Conservation (phyloP, 2,797 vertebrate species). For the Pachyuromys duprasi region DNA sequence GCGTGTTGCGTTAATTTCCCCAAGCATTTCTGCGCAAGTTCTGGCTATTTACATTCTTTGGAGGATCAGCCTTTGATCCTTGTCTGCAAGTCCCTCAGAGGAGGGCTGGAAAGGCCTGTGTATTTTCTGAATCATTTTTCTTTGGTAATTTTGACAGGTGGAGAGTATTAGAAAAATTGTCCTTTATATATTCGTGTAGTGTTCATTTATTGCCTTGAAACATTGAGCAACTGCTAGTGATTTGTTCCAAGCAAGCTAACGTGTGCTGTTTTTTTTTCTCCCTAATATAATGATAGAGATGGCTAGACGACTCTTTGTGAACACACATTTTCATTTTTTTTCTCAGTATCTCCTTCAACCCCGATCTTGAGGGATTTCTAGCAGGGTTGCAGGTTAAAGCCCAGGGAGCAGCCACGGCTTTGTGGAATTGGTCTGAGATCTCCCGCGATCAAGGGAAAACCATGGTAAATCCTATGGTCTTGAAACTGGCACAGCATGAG, state of each 20-base stretch:
- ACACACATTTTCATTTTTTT: neutral
- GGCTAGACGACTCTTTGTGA: neutral
- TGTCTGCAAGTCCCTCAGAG: conserved; percentile 10
- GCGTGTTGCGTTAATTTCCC: conserved; percentile 17
- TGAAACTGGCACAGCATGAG: neutral
- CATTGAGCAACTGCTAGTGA: neutral
- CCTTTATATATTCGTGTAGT: conserved; percentile 18
- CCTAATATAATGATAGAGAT: neutral
- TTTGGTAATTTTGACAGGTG: conserved; percentile 5
- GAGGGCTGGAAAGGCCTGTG: neutral
- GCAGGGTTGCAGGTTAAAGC: neutral
- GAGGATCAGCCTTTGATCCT: conserved; percentile 34
- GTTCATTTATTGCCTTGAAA: conserved; percentile 45
- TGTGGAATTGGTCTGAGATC: neutral
- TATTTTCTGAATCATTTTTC: conserved; percentile 50
- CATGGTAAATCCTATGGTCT: neutral
- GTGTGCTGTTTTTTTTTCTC: neutral
- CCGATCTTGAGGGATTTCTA: neutral
- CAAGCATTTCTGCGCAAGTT: neutral
- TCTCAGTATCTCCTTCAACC: neutral
- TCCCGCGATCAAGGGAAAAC: neutral
- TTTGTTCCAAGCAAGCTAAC: neutral
- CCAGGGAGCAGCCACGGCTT: neutral
- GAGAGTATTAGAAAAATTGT: conserved; percentile 31
- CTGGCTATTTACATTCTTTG: neutral